phyloP scores from a whole-genome alignment of 2,113 vertebrate species.

The Thinocorus orbignyianus region DNA sequence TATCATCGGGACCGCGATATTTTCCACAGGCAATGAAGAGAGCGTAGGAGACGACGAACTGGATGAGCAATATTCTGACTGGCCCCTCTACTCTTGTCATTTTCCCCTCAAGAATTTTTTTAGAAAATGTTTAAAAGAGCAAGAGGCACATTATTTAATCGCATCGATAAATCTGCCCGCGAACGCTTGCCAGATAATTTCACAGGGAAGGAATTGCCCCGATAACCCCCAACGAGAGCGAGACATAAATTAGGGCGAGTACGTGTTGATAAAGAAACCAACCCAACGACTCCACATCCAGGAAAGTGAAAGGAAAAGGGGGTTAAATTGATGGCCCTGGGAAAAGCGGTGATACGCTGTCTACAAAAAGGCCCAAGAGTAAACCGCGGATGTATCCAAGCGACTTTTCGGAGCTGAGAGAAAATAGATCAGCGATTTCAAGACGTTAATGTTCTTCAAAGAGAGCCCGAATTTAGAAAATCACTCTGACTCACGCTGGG shows the following conservation, averaged over 20 bases:
- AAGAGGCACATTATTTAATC: not conserved
- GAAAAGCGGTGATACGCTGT: accelerated
- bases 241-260: not conserved
- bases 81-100: not conserved
- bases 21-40: not conserved
- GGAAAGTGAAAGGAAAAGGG: not conserved
- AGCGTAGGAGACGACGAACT: not conserved
- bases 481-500: not conserved
- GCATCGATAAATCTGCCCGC: not conserved
- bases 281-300: not conserved
- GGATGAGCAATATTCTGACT: not conserved
- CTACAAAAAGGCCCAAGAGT: not conserved
- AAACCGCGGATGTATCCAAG: not conserved
- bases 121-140: not conserved
- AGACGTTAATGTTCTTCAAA: not conserved
- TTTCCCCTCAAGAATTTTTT: not conserved
- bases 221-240: not conserved
- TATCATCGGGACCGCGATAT: accelerated
- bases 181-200: not conserved
- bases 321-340: not conserved
- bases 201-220: not conserved
- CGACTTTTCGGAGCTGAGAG: not conserved
- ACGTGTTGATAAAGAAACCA: not conserved
- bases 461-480: not conserved
- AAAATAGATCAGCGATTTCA: not conserved